Base-by-base conservation (phyloP, 2,797 vertebrate species). In the Brotula barbata region DNA sequence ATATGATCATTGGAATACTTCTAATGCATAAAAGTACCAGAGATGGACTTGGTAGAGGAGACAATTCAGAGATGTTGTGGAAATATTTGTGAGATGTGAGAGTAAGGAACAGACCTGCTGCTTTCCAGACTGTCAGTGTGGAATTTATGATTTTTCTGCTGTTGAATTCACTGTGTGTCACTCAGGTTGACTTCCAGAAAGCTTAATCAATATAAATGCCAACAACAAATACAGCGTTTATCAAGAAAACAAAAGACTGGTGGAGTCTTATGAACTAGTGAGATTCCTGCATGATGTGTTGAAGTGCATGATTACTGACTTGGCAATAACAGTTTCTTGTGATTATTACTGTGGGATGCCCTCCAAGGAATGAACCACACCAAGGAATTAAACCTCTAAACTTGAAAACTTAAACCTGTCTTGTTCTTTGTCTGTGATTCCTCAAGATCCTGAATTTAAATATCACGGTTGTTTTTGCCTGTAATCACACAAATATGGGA, bases 311-410 rank as follows among this genome's bases (percentile, higher is more conserved):
- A 52, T 77, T 64, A 65, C 68, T 78, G 72, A 81, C 21, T 58
- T 52, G 59, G 65, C 71, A 81, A 73, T 70, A 80, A 83, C 56
- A 58, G 40, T 69, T 77, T 77, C 45, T 55, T 60, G 45, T 65
- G 62, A 64, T 31, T 74, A 69, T 71, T 64, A 41, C 47, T 61
- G 58, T 64, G 48, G 64, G 61, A 64, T 40, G 66, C 8, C 25
- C 31, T 33, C 5, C 9, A 11, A 33, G 31, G 31, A 33, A 33
- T 33, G 9, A 33, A 7, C 2, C 43, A 47, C 37, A 64, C 44
- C 3, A 45, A 79, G 54, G 6, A 89, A 87, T 86, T 80, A 87
- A 87, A 72, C 47, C 58, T 78, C 75, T 64, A 68, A 51, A 81
- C 69, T 71, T 68, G 28, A 77, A 78, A 22, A 67, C 46, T 71